Conservation (phyloP, 2,113 vertebrate genomes). For the Echinops telfairi region DNA sequence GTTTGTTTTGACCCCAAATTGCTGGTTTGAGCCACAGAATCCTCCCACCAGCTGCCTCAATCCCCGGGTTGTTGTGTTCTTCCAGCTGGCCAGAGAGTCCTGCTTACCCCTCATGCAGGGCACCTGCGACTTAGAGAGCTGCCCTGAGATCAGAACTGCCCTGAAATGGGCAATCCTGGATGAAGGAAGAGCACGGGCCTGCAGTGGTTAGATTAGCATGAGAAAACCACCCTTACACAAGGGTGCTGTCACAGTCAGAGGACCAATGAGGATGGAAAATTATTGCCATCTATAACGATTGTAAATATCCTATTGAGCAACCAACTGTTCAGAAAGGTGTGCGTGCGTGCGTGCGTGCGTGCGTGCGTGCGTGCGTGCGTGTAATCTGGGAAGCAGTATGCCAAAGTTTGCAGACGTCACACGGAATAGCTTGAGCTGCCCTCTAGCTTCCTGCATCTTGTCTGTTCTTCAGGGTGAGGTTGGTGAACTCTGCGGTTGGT, state of each 20-base stretch:
- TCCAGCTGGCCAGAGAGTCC: neutral
- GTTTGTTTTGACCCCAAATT: slow-evolving; percentile 49
- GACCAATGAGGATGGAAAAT: too few species aligned
- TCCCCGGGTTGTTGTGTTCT: neutral
- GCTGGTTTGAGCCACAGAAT: neutral
- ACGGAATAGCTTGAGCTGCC: neutral
- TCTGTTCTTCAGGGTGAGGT: neutral
- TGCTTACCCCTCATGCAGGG: neutral
- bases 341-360: rapidly evolving
- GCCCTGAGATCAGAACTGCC: rapidly evolving
- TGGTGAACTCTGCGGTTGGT: neutral
- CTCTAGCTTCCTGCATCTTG: rapidly evolving
- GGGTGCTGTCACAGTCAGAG: neutral
- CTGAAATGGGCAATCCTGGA: neutral
- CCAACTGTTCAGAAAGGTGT: rapidly evolving
- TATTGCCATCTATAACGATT: too few species aligned
- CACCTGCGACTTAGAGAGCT: neutral
- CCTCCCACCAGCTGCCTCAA: neutral
- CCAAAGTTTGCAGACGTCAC: neutral
- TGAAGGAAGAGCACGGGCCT: rapidly evolving
- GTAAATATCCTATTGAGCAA: too few species aligned
- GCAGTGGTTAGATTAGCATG: rapidly evolving
- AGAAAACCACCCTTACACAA: rapidly evolving
- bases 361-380: too few species aligned
- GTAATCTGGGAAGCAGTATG: too few species aligned